These are phyloP conservation scores for Myiagra hebetior DNA, from an alignment of 2,113 vertebrate genomes.

Conservation along the genomic window DNA sequence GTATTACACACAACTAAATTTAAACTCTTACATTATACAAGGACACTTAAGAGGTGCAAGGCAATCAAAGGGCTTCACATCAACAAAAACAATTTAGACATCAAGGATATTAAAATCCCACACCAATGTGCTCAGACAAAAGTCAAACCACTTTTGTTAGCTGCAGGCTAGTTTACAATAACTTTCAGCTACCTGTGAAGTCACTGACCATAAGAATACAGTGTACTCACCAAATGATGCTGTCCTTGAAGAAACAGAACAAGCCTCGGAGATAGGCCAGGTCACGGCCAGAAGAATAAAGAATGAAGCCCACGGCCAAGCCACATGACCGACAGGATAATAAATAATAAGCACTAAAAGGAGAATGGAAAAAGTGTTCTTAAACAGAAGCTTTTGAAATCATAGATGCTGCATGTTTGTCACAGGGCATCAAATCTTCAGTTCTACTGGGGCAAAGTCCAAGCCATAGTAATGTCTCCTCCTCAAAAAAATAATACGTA, in stretches of 20 bases:
- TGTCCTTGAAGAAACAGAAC: constrained; percentile 84
- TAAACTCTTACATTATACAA: not conserved
- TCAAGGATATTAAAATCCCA: not conserved
- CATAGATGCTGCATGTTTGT: not conserved
- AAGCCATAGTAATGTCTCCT: not conserved
- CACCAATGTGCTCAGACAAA: not conserved
- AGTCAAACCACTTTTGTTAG: not conserved
- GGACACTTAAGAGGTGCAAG: not conserved
- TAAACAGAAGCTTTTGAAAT: not conserved
- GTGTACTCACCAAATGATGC: constrained; percentile 80
- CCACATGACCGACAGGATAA: constrained; percentile 79
- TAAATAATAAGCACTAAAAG: constrained; percentile 74
- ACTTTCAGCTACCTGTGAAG: not conserved
- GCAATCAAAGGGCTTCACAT: not conserved
- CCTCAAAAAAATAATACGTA: not conserved
- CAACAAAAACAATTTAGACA: not conserved
- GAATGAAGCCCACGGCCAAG: constrained; percentile 70
- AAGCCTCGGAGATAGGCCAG: constrained; percentile 73
- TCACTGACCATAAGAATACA: not conserved
- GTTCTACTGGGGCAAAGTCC: not conserved
- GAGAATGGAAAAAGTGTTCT: not conserved
- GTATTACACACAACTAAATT: not conserved
- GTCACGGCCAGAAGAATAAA: constrained; percentile 72
- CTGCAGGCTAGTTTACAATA: not conserved
- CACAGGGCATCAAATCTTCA: too few species aligned